Percentiles rank a stretch among this genome's conserved stretches.
These are phyloP conservation scores for Anthoscopus minutus DNA, from an alignment of 2,113 vertebrate species.

Conservation along the genomic window DNA sequence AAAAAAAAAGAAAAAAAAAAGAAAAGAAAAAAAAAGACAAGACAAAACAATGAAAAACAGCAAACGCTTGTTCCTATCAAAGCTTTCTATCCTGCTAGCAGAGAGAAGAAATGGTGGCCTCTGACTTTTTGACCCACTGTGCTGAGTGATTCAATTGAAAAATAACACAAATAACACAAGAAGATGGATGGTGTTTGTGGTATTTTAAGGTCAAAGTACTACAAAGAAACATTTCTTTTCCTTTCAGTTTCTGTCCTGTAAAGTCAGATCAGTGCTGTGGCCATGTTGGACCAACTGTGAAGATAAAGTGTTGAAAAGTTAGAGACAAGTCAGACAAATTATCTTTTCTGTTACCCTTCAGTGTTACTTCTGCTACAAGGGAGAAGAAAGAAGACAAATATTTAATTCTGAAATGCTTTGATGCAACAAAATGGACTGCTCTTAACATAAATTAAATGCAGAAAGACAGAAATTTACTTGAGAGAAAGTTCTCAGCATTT, in stretches of 20 bases:
- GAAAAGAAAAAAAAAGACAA: neutral
- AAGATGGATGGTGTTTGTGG: constrained; percentile 43
- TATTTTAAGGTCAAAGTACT: constrained; percentile 52
- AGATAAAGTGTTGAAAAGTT: constrained; percentile 51
- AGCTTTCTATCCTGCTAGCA: neutral
- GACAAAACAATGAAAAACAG: neutral
- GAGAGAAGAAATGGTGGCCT: constrained; percentile 33
- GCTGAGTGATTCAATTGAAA: constrained; percentile 57
- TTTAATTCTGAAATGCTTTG: neutral
- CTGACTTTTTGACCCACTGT: constrained; percentile 44
- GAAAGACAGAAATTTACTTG: neutral
- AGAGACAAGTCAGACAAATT: constrained; percentile 33
- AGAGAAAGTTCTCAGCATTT: neutral
- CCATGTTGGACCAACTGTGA: constrained; percentile 29
- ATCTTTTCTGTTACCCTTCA: constrained; percentile 2
- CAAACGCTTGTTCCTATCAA: constrained; percentile 13
- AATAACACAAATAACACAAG: constrained; percentile 45
- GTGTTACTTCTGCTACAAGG: neutral
- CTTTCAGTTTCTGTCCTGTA: neutral
- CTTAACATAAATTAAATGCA: constrained; percentile 4
- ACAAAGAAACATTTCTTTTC: constrained; percentile 44
- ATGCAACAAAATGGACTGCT: neutral
- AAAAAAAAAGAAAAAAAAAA: too few relatives aligned
- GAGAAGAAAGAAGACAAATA: neutral
- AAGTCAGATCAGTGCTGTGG: neutral